Evolutionary conservation across 2,113 vertebrate species (phyloP), one percentile per base, ranked within the genome.

Genomic region (Menidia beryllina): DNA sequence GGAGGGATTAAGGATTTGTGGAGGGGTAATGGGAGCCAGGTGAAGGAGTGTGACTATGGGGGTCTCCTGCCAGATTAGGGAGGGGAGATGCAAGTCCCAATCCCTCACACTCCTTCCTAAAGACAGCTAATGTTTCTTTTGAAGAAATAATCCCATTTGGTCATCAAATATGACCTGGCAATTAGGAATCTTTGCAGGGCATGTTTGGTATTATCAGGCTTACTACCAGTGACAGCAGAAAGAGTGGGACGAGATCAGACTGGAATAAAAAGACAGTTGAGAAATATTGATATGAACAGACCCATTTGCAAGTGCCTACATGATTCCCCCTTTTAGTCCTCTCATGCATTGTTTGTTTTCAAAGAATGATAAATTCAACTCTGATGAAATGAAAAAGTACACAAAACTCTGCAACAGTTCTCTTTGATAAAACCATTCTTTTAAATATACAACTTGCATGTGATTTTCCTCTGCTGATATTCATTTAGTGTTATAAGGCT

Each of bases 51-150:
- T 84, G 91, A 92, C 89, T 84, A 81, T 83, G 77, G 91, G 86
- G 89, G 85, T 88, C 82, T 86, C 86, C 79, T 77, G 85, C 86
- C 83, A 91, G 89, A 91, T 91, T 92, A 91, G 51, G 54, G 71
- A 26, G 36, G 52, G 67, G 51, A 57, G 49, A n/a, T 66, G 52
- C 39, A 64, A 70, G 10, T 25, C 72, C 73, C 86, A 90, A 86
- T 90, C 88, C 86, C 84, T 89, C 85, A 73, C 84, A 85, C 88
- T 80, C 86, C 78, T 87, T 88, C 83, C 87, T 84, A 78, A 75
- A 87, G 76, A 80, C 90, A 80, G 91, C 86, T 91, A 91, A 89
- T 92, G 89, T 92, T 91, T 90, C 90, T 90, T 91, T 91, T 91
- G 89, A 91, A 90, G 88, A 78, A 84, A 86, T 92, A 91, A 91